These are phyloP conservation scores for Cuculus canorus DNA, from an alignment of 2,797 vertebrate species.

Conservation along the genomic window DNA sequence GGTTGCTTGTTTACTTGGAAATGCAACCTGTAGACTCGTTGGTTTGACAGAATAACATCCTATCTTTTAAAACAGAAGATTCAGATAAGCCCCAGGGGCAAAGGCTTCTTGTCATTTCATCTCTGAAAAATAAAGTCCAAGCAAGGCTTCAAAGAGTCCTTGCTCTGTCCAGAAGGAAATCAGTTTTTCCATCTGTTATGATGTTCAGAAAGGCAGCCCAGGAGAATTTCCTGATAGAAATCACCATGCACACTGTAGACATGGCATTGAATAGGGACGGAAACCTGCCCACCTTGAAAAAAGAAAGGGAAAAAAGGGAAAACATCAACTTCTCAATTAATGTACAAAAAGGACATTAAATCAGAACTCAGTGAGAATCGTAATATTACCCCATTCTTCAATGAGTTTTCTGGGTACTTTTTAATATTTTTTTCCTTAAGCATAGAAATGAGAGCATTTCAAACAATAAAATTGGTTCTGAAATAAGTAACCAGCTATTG, in stretches of 20 bases:
- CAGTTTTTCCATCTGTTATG: fast-evolving
- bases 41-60: neutral
- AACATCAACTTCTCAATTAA: neutral
- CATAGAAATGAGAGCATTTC: neutral
- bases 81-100: neutral
- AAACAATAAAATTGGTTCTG: neutral
- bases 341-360: neutral
- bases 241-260: fast-evolving
- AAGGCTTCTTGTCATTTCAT: neutral
- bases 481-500: neutral
- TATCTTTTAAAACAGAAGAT: neutral
- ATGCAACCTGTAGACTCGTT: neutral
- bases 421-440: neutral
- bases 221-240: neutral
- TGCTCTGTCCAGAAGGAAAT: neutral
- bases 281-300: neutral
- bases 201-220: neutral
- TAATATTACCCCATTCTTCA: neutral
- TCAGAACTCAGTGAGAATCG: fast-evolving
- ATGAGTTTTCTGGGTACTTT: neutral
- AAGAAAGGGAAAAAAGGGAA: neutral
- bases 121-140: neutral
- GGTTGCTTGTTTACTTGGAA: neutral
- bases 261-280: neutral
- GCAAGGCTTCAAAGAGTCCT: neutral